A percentile compares a stretch with the other conserved stretches of the same genome.
These are phyloP conservation scores for Diorhabda sublineata DNA, from an alignment of 1,140 invertebrate species.

Conservation along the genomic window DNA sequence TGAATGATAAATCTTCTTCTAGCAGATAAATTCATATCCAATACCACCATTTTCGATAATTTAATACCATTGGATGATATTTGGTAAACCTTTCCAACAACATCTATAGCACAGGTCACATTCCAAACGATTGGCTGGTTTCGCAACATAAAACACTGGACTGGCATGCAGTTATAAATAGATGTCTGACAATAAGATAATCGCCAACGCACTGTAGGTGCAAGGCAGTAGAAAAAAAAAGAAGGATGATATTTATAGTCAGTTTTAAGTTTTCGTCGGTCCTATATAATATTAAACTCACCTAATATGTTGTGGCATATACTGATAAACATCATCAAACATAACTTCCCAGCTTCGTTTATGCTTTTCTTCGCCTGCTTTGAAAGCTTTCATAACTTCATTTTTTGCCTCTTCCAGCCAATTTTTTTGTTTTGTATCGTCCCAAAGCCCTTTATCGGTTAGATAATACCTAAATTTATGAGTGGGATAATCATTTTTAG, in stretches of 20 bases:
- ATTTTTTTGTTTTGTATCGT: constrained; percentile 68
- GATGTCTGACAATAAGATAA: background rate
- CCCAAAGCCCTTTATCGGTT: constrained; percentile 74
- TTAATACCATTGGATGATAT: background rate
- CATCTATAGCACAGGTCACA: background rate
- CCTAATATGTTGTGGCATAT: background rate
- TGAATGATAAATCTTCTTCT: no score
- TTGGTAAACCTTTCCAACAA: constrained; percentile 7
- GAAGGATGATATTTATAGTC: no score
- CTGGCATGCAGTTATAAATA: constrained; percentile 11
- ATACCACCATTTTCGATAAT: background rate
- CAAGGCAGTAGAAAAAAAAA: no score
- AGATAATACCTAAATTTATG: constrained; percentile 78
- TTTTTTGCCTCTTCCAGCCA: constrained; percentile 69
- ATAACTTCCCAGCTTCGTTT: background rate
- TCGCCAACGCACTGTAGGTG: no score
- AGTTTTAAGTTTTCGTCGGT: no score
- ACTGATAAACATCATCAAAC: background rate
- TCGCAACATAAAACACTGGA: background rate
- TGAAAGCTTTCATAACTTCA: constrained; percentile 74
- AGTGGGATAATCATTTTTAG: constrained; percentile 78
- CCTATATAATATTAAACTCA: background rate
- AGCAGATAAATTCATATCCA: no score
- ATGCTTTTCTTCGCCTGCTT: constrained; percentile 63
- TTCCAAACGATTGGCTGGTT: constrained; percentile 4